Conservation (phyloP, 2,797 vertebrate genomes). For the Xiphorhynchus erythropygius region DNA sequence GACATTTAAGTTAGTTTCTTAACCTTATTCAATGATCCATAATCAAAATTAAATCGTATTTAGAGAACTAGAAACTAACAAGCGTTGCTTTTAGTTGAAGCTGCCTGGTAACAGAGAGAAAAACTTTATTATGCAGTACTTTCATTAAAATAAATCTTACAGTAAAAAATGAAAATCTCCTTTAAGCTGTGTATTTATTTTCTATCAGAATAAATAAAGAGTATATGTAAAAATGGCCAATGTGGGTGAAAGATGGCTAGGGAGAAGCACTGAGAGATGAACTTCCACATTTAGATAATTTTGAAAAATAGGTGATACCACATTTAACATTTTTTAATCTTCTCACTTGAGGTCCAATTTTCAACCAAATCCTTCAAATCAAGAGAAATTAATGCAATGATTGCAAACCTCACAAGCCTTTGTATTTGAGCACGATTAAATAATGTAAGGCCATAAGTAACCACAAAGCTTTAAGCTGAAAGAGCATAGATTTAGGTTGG, state of each 20-base stretch:
- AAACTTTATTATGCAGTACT: background rate
- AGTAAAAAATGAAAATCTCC: background rate
- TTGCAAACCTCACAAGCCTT: rapidly evolving
- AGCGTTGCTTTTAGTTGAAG: background rate
- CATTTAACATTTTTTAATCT: background rate
- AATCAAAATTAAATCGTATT: background rate
- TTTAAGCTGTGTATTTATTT: background rate
- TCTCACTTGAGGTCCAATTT: background rate
- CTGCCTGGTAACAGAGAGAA: background rate
- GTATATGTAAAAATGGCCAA: background rate
- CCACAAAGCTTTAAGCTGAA: background rate
- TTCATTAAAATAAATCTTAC: background rate
- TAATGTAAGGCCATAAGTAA: rapidly evolving
- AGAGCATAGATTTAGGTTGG: background rate
- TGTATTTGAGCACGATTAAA: background rate
- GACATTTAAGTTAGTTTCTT: background rate
- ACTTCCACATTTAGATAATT: background rate
- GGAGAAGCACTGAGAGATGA: background rate
- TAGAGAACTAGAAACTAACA: background rate
- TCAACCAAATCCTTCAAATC: background rate
- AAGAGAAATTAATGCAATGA: background rate
- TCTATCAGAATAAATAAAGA: background rate
- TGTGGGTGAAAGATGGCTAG: rapidly evolving
- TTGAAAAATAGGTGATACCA: background rate
- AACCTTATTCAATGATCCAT: background rate